Base-by-base conservation (phyloP, 1,140 invertebrate genomes). In the Zaprionus africanus region DNA sequence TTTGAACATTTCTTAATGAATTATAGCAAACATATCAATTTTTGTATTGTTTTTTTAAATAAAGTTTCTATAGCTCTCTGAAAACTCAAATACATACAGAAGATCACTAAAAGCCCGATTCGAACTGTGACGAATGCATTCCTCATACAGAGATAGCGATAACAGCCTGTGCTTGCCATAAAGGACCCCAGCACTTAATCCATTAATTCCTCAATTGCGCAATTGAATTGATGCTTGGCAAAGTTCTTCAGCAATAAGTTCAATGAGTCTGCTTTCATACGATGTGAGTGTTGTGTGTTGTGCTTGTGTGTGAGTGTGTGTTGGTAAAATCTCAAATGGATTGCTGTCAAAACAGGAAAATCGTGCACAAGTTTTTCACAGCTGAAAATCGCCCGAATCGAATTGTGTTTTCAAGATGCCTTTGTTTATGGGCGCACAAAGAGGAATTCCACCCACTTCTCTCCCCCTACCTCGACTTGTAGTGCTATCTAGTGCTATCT, bases 321-420 rank as follows among this genome's bases (percentile, higher is more conserved):
- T 57, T 22, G 22, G 24, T 36, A 17, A 58, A 66, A 66, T 74
- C 71, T 74, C 64, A 74, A 68, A 68, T 74, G 71, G 57, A 60
- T 68, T 74, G 71, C 71, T 74, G 71, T 74, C 71, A 74, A 74
- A 74, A 74, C 70, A 67, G 61, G 56, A 43, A 19, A 72, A 64
- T 17, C 67, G 59, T 70, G 58, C 58, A 62, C 67, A 62, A 59
- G 62, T 66, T 66, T 58, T 66, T 51, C 63, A 5, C 15, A 56
- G 31, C 28, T 63, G 19, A 63, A 51, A 51, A 63, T 62, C 31
- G 24, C 67, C n/a, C 22, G 22, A 56, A 70, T 70, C 66, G 53
- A 75, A 75, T 75, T 70, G 72, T 75, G 34, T 58, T 70, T 75
- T 26, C 41, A 75, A 63, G 72, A 70, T 70, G 58, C 66, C 43